phyloP scores from a whole-genome alignment of 2,113 vertebrate genomes.

The Chloropsis hardwickii region DNA sequence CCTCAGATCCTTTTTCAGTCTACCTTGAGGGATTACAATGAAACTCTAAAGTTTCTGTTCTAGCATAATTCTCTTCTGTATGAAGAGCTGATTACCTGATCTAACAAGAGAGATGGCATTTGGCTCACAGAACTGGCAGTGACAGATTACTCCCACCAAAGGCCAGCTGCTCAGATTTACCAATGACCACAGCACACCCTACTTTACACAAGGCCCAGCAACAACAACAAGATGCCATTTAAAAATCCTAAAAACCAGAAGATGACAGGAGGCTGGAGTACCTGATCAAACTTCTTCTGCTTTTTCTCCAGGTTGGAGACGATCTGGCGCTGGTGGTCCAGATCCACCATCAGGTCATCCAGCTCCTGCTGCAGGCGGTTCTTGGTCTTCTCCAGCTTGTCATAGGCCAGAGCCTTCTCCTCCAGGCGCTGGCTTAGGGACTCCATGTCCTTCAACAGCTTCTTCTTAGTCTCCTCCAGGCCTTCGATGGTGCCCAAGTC shows the following conservation, averaged over 20 bases:
- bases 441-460: slow-evolving; percentile 90
- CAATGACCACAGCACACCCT: neutral
- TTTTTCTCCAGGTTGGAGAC: slow-evolving; percentile 98
- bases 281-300: slow-evolving; percentile 99
- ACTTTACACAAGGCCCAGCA: neutral
- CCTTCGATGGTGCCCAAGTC: slow-evolving; percentile 88
- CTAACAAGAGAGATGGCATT: neutral
- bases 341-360: slow-evolving; percentile 91
- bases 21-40: neutral
- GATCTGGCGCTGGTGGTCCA: slow-evolving; percentile 95
- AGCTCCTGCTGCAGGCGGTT: slow-evolving; percentile 95
- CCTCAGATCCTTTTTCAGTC: neutral
- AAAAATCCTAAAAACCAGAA: neutral
- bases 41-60: neutral
- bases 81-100: neutral
- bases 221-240: neutral
- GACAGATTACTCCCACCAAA: neutral
- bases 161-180: neutral
- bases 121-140: neutral
- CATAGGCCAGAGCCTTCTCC: slow-evolving; percentile 89
- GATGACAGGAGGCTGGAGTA: neutral
- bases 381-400: slow-evolving; percentile 98
- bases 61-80: neutral
- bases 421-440: slow-evolving; percentile 86
- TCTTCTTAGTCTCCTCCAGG: slow-evolving; percentile 91